Evolutionary conservation across 2,797 vertebrate genomes (phyloP).

Genomic region (Capromys pilorides): DNA sequence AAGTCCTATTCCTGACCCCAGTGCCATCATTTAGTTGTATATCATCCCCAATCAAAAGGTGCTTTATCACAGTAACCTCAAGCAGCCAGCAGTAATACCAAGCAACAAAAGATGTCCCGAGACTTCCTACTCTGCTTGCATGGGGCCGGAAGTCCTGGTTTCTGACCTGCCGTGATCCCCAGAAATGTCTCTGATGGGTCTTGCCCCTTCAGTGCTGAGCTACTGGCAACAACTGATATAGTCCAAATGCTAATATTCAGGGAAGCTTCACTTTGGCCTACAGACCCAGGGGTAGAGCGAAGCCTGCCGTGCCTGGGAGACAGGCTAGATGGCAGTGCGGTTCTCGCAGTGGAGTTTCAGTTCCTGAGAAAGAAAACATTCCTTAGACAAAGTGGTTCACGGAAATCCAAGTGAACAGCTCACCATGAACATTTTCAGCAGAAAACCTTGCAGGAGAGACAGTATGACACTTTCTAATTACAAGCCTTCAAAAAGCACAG

Average conservation of each 20-base stretch:
- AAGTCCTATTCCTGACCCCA: not conserved
- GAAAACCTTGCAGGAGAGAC: rapidly evolving
- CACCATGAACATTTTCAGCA: not conserved
- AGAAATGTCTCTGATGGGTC: rapidly evolving
- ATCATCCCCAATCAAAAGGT: not conserved
- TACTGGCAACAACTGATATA: rapidly evolving
- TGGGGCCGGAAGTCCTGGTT: not conserved
- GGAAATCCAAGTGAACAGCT: not conserved
- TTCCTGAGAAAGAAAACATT: rapidly evolving
- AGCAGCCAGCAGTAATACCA: not conserved
- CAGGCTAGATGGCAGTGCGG: not conserved
- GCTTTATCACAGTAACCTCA: not conserved
- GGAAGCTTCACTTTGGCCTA: not conserved
- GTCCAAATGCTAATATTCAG: not conserved
- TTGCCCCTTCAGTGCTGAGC: not conserved
- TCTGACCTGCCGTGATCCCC: no score
- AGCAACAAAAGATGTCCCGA: not conserved
- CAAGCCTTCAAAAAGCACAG: not conserved
- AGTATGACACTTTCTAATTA: not conserved
- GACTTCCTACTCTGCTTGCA: not conserved
- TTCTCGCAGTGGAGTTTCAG: rapidly evolving
- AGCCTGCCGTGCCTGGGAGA: not conserved
- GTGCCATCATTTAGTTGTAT: not conserved
- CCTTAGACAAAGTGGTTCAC: not conserved
- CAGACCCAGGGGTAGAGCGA: rapidly evolving